Evolutionary conservation across 2,113 vertebrate species (phyloP), one percentile per base, ranked within the genome.

Genomic region (Urocolius indicus): DNA sequence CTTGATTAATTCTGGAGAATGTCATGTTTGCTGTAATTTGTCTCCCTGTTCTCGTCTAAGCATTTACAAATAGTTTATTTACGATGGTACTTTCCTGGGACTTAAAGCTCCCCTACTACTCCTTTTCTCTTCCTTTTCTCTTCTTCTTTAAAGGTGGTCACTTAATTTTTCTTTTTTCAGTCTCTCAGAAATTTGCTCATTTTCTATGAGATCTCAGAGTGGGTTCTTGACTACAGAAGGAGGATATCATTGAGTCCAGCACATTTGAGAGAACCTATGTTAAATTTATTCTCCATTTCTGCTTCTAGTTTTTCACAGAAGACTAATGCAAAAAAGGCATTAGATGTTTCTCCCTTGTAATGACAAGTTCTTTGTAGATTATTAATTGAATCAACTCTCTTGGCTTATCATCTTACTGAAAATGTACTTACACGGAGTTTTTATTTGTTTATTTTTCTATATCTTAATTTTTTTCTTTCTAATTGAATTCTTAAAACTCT

Each of bases 1-100:
- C 43, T 32, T 73, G 67, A 94, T 91, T 84, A 84, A 79, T 84
- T 87, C 61, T 69, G 79, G 54, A 87, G 78, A 82, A 87, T 87
- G 61, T 58, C 55, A 48, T 52, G 55, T 68, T 87, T 61, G 32
- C 38, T 79, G 55, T 57, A 91, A 67, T 2, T 38, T 73, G 13
- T 62, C 71, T 86, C 12, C 11, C 9, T 69, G 9, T 41, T 80
- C 59, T 88, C 2, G 2, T 79, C 27, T 68, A 68, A 82, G 16
- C 46, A 66, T 91, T 87, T 95, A 34, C 30, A 87, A 81, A 84
- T 29, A 41, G 15, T 80, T 83, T 69, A 58, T 87, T 79, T 90
- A 76, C 66, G 17, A 73, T 46, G 9, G 10, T 26, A 51, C 27
- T 83, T 88, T 93, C 30, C 16, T 58, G 30, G 48, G 46, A 69